Conservation (phyloP, 1,140 invertebrate species). For the Listronotus bonariensis region DNA sequence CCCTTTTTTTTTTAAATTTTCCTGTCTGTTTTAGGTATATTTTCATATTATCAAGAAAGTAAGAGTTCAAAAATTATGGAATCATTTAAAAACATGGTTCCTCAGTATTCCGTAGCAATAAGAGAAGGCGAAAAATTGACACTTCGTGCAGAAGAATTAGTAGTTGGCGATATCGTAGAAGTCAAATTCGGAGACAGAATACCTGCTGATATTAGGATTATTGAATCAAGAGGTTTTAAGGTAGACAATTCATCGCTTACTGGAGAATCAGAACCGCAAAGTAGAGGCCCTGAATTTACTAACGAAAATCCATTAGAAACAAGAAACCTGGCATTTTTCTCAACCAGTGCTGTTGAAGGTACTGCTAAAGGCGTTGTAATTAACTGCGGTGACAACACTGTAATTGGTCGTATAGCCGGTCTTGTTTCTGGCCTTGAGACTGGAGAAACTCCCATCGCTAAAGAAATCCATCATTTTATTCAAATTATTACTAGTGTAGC, state of each 20-base stretch:
- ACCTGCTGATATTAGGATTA: slow-evolving; percentile 91
- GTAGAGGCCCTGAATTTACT: slow-evolving; percentile 87
- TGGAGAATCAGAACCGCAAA: slow-evolving; percentile 95
- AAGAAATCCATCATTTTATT: slow-evolving; percentile 99
- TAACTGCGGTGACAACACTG: slow-evolving; percentile 95
- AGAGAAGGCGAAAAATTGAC: slow-evolving; percentile 92
- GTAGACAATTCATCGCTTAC: slow-evolving; percentile 91
- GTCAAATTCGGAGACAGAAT: slow-evolving; percentile 95
- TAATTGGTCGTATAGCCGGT: slow-evolving; percentile 99
- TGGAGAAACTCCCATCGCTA: slow-evolving; percentile 96
- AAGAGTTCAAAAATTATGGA: slow-evolving; percentile 97
- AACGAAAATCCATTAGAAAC: slow-evolving; percentile 96
- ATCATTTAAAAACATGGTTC: slow-evolving; percentile 95
- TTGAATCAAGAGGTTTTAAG: slow-evolving; percentile 89
- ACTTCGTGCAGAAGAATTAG: slow-evolving; percentile 86
- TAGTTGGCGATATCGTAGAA: slow-evolving; percentile 91
- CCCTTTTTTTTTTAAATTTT: too few relatives aligned
- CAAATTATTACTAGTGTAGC: slow-evolving; percentile 98
- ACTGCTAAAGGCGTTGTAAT: slow-evolving; percentile 95
- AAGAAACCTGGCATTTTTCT: slow-evolving; percentile 96
- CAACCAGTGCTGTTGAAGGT: slow-evolving; percentile 96
- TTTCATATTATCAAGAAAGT: slow-evolving; percentile 98
- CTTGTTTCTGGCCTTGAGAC: slow-evolving; percentile 95
- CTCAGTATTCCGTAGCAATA: slow-evolving; percentile 93
- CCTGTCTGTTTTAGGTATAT: slow-evolving; percentile 73